phyloP scores from a whole-genome alignment of 2,888 invertebrate species.

The Charanyca ferruginea region DNA sequence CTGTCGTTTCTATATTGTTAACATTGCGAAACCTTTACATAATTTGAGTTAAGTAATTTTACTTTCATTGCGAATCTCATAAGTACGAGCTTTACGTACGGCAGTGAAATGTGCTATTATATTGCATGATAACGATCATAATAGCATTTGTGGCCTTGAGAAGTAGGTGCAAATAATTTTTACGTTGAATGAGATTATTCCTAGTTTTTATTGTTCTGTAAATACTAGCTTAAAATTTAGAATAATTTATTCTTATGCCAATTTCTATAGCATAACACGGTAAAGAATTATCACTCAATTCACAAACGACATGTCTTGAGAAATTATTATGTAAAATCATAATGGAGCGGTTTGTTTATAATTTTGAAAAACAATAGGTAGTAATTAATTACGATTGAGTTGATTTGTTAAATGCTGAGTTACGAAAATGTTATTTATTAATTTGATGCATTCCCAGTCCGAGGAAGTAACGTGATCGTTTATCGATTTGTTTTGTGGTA shows the following conservation, averaged over 20 bases:
- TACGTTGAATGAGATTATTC: slow-evolving; percentile 89
- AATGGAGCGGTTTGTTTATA: slow-evolving; percentile 47
- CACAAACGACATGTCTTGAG: slow-evolving; percentile 55
- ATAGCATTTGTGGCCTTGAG: slow-evolving; percentile 79
- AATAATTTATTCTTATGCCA: slow-evolving; percentile 79
- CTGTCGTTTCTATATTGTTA: slow-evolving; percentile 26
- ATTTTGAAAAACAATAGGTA: slow-evolving; percentile 54
- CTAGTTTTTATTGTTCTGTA: slow-evolving; percentile 85
- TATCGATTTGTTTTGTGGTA: slow-evolving; percentile 76
- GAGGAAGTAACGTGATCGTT: slow-evolving; percentile 65
- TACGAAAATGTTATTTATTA: slow-evolving; percentile 69
- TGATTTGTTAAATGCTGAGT: slow-evolving; percentile 67
- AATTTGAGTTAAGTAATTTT: slow-evolving; percentile 52
- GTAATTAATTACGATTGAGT: slow-evolving; percentile 45
- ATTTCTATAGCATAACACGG: slow-evolving; percentile 76
- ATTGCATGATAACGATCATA: slow-evolving; percentile 41
- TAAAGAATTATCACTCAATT: slow-evolving; percentile 59
- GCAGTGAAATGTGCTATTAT: slow-evolving; percentile 55
- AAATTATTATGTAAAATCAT: slow-evolving; percentile 36
- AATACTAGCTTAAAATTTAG: slow-evolving; percentile 83
- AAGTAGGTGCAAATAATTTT: slow-evolving; percentile 78
- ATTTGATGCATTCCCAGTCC: slow-evolving; percentile 60
- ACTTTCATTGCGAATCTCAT: slow-evolving; percentile 78
- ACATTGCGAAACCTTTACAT: slow-evolving; percentile 25
- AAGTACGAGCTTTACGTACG: slow-evolving; percentile 50